Evolutionary conservation across 2,888 invertebrate genomes (phyloP).

Genomic region (Scrobipalpa atriplicella): DNA sequence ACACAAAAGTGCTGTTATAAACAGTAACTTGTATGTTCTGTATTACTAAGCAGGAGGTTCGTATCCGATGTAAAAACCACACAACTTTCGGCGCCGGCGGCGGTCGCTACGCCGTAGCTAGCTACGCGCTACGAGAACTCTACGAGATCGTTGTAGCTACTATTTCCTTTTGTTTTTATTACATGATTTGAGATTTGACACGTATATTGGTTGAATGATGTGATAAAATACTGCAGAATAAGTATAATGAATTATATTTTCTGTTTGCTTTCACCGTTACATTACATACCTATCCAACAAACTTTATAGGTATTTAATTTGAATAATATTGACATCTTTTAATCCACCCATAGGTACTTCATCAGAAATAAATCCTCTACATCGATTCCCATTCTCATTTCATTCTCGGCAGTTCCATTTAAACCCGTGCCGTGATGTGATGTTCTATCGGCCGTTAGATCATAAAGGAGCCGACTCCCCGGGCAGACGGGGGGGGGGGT

Average conservation of each 20-base stretch:
- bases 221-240: no score
- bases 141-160: not conserved
- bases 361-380: not conserved
- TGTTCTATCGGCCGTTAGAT: constrained; percentile 9
- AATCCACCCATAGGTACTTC: no score
- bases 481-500: not conserved
- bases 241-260: no score
- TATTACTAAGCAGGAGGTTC: no score
- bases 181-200: not conserved
- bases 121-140: constrained; percentile 59
- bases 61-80: no score
- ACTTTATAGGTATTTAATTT: no score
- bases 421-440: not conserved
- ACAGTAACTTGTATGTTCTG: no score
- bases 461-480: constrained; percentile 12
- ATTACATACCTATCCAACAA: no score
- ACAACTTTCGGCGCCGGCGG: constrained; percentile 19
- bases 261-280: no score
- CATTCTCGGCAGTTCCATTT: not conserved
- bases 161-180: not conserved
- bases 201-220: no score
- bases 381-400: not conserved
- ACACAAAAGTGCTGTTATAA: no score
- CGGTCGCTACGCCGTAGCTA: constrained; percentile 60
- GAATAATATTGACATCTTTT: no score